Conservation (phyloP, 2,113 vertebrate species). For the Lycocorax pyrrhopterus region DNA sequence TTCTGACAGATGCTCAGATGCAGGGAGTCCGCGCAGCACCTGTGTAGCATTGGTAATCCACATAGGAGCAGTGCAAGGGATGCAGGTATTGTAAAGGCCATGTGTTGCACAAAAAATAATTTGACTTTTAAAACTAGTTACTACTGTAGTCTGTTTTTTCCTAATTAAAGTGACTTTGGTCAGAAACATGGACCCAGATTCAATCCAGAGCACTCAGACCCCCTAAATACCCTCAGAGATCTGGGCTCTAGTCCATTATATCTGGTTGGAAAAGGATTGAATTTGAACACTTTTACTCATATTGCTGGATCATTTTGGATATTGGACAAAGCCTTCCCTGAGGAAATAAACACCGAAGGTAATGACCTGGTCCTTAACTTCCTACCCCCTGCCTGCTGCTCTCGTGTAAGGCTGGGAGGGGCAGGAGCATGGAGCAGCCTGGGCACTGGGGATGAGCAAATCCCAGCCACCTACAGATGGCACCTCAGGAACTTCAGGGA, state of each 20-base stretch:
- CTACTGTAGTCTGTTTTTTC: not conserved
- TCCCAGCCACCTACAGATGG: not conserved
- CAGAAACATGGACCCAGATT: not conserved
- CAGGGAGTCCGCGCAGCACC: not conserved
- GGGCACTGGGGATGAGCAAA: not conserved
- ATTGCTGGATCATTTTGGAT: not conserved
- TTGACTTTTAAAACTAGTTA: not conserved
- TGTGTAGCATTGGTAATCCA: not conserved
- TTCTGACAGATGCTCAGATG: not conserved
- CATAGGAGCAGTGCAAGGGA: not conserved
- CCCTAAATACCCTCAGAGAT: not conserved
- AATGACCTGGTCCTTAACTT: not conserved
- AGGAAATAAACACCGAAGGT: not conserved
- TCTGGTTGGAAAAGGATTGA: not conserved
- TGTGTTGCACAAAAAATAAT: rapidly evolving
- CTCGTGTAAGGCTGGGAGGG: not conserved
- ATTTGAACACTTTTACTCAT: not conserved
- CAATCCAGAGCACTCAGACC: not conserved
- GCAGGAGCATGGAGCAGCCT: not conserved
- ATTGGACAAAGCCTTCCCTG: not conserved
- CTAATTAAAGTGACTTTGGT: not conserved
- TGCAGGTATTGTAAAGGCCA: not conserved
- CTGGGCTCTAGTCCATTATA: not conserved
- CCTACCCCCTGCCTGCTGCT: not conserved
- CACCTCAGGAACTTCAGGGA: not conserved